A percentile compares a stretch with the other conserved stretches of the same genome.
Conservation (phyloP, 2,113 vertebrate species). For the Poeciliopsis prolifica region DNA sequence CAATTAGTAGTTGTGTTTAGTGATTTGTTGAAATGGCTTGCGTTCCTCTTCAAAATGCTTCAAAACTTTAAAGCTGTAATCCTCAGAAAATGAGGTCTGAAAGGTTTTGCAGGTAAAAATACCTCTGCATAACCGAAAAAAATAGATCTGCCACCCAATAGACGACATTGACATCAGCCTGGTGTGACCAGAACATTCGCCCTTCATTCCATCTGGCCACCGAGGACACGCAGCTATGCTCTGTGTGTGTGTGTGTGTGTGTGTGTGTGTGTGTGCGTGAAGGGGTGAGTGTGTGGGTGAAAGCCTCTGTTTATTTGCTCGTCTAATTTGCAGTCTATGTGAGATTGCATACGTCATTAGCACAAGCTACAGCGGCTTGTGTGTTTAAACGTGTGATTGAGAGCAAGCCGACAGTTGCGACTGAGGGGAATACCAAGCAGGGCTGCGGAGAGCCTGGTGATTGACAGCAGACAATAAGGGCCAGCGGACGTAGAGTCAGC, state of each 20-base stretch:
- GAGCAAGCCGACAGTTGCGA: constrained; percentile 20
- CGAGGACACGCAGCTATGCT: constrained; percentile 21
- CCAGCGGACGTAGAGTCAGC: constrained; percentile 12
- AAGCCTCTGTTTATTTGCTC: constrained; percentile 13
- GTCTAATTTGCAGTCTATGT: constrained; percentile 25
- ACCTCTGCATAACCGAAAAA: neutral
- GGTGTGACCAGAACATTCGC: constrained; percentile 11
- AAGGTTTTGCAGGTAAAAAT: neutral
- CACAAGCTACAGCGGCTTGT: neutral
- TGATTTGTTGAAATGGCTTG: too few species aligned
- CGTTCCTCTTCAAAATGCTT: neutral
- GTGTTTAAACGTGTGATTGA: constrained; percentile 31
- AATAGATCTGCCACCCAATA: neutral
- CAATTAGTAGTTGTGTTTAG: too few species aligned
- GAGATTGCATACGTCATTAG: constrained; percentile 26
- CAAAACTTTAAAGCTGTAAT: neutral
- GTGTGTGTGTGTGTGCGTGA: constrained; percentile 3
- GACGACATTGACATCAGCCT: constrained; percentile 41
- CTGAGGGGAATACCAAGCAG: constrained; percentile 62
- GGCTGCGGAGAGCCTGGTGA: constrained; percentile 4
- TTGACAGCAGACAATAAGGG: constrained; percentile 41
- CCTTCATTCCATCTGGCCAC: constrained; percentile 17
- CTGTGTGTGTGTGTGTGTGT: neutral
- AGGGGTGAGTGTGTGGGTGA: neutral
- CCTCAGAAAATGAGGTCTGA: neutral